Evolutionary conservation across 2,797 vertebrate genomes (phyloP).

Genomic region (Syngnathus rostellatus): DNA sequence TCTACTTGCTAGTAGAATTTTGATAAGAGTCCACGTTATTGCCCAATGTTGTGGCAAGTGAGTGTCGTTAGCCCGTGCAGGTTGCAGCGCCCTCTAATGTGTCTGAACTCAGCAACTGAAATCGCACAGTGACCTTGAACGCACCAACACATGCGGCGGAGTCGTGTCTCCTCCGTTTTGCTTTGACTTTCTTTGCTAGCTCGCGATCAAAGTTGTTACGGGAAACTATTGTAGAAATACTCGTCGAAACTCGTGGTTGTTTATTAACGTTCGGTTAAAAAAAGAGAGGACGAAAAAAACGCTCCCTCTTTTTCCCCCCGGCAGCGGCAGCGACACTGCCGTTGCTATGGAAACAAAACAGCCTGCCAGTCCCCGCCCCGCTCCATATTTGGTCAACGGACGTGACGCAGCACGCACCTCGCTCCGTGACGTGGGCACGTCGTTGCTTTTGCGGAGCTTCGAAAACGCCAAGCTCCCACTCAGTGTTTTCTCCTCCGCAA

Average conservation of each 20-base stretch:
- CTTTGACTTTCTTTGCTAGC: not conserved
- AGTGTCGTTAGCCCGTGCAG: not conserved
- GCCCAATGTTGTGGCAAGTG: too few species aligned
- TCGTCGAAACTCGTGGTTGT: not conserved
- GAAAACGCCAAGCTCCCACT: conserved; percentile 23
- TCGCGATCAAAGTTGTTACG: not conserved
- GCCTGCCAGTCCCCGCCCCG: not conserved
- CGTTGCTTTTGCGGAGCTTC: conserved; percentile 38
- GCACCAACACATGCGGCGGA: not conserved
- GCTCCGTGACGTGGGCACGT: conserved; percentile 63
- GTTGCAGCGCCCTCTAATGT: conserved; percentile 39
- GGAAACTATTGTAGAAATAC: conserved; percentile 11
- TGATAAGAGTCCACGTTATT: not conserved
- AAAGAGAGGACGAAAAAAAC: not conserved
- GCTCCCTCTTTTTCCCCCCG: conserved; percentile 13
- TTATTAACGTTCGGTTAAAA: not conserved
- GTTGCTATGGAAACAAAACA: conserved; percentile 69
- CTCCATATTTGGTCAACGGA: conserved; percentile 79
- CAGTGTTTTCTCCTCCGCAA: not conserved
- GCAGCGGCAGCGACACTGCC: conserved; percentile 37
- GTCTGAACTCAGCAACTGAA: not conserved
- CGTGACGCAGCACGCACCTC: conserved; percentile 30
- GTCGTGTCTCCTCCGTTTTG: not conserved
- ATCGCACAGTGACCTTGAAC: not conserved
- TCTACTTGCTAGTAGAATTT: not conserved